phyloP scores from a whole-genome alignment of 1,140 invertebrate species.

The Drosophila tani region DNA sequence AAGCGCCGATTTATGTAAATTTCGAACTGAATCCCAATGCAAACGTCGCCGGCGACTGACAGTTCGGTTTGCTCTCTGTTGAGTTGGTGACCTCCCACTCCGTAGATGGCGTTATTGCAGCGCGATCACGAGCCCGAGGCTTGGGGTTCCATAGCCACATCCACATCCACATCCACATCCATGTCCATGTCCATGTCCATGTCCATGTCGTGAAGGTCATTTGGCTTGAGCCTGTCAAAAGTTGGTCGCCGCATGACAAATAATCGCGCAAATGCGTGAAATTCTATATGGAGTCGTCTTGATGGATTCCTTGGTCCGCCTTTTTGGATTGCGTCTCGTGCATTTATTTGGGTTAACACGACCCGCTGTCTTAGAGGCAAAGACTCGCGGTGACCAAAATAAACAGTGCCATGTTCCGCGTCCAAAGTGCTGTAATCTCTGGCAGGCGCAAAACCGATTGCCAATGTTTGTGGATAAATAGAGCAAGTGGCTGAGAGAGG shows the following conservation, averaged over 20 bases:
- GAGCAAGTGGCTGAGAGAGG: conserved; percentile 57
- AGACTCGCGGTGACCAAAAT: conserved; percentile 65
- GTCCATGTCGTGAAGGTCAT: conserved; percentile 76
- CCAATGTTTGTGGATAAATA: conserved; percentile 65
- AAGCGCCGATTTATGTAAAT: conserved; percentile 74
- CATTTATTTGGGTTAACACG: conserved; percentile 71
- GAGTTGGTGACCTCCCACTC: conserved; percentile 64
- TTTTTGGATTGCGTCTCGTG: conserved; percentile 8
- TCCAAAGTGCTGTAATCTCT: conserved; percentile 62
- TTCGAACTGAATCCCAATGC: conserved; percentile 35
- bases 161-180: conserved; percentile 26
- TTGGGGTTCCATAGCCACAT: conserved; percentile 20
- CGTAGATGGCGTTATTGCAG: conserved; percentile 69
- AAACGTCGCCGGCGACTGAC: conserved; percentile 44
- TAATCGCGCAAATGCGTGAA: conserved; percentile 76
- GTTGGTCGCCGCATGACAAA: conserved; percentile 64
- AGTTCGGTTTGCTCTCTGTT: conserved; percentile 23
- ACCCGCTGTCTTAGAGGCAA: conserved; percentile 43
- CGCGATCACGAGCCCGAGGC: conserved; percentile 60
- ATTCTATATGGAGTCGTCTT: conserved; percentile 59
- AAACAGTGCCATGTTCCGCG: conserved; percentile 58
- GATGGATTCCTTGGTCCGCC: conserved; percentile 41
- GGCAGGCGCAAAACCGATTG: conserved; percentile 63
- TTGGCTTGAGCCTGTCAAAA: conserved; percentile 63
- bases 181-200: conserved; percentile 58